phyloP scores from a whole-genome alignment of 2,888 invertebrate genomes.

The Lasioglossum leucozonium region DNA sequence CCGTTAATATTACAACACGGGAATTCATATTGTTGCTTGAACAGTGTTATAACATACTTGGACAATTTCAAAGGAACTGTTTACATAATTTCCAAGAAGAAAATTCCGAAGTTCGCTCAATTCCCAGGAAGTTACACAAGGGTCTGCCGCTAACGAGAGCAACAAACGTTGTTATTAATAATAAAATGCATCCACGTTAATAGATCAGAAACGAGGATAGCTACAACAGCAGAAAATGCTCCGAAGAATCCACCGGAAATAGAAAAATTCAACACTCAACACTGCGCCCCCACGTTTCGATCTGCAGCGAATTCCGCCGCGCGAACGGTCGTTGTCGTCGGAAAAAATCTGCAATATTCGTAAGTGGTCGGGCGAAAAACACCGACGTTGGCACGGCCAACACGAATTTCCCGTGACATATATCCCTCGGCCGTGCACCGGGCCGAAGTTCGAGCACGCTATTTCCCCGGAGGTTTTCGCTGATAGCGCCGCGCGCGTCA shows the following conservation, averaged over 20 bases:
- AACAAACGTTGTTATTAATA: neutral
- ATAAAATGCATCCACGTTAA: neutral
- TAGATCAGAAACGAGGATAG: neutral
- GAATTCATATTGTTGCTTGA: neutral
- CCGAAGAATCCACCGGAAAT: no score
- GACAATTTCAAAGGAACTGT: neutral
- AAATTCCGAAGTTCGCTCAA: neutral
- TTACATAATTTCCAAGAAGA: neutral
- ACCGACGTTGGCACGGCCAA: neutral
- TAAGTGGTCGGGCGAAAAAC: conserved; percentile 16
- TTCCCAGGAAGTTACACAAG: neutral
- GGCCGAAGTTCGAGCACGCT: neutral
- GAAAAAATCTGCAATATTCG: conserved; percentile 7
- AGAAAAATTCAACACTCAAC: neutral
- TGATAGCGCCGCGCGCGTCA: neutral
- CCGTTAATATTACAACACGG: neutral
- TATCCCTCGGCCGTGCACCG: neutral
- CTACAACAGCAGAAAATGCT: neutral
- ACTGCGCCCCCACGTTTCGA: neutral
- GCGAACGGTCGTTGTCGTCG: neutral
- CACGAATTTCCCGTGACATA: conserved; percentile 10
- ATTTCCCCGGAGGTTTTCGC: conserved; percentile 4
- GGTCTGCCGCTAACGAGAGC: neutral
- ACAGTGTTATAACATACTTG: neutral
- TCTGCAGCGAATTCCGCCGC: neutral